Percentiles rank a stretch among this genome's conserved stretches.
phyloP scores from a whole-genome alignment of 2,888 invertebrate species.

The Amphipoea lucens region DNA sequence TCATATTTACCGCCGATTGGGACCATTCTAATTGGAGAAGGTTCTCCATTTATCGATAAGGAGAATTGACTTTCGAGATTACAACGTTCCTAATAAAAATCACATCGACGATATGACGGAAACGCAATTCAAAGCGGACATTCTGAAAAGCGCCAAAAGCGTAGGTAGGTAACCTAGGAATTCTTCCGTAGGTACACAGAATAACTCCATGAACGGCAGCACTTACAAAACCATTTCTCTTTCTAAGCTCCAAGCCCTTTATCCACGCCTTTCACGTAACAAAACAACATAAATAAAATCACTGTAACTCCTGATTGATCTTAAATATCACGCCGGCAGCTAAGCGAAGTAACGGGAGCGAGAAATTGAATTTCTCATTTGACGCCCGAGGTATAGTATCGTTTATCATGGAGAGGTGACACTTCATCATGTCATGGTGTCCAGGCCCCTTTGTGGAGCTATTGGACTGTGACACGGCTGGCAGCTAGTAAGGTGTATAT shows the following conservation, averaged over 20 bases:
- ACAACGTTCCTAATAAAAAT: neutral
- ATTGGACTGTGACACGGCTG: constrained; percentile 82
- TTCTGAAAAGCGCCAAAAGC: neutral
- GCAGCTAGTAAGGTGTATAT: constrained; percentile 72
- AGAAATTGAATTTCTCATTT: constrained; percentile 88
- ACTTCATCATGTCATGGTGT: constrained; percentile 86
- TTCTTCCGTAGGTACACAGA: constrained; percentile 23
- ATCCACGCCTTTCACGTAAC: constrained; percentile 66
- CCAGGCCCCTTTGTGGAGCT: constrained; percentile 80
- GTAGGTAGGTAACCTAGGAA: constrained; percentile 10
- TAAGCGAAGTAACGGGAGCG: constrained; percentile 80
- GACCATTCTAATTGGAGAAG: neutral
- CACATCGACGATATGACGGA: neutral
- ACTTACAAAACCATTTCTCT: constrained; percentile 62
- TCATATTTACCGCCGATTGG: neutral
- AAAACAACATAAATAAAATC: constrained; percentile 67
- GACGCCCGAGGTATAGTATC: constrained; percentile 80
- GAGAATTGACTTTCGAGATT: neutral
- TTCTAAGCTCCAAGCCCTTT: constrained; percentile 64
- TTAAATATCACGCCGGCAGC: constrained; percentile 67
- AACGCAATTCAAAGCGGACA: neutral
- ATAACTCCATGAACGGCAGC: constrained; percentile 35
- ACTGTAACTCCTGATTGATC: constrained; percentile 68
- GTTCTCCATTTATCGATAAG: neutral
- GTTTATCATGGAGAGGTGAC: constrained; percentile 86